Percentiles rank a stretch among this genome's conserved stretches.
Evolutionary conservation across 2,888 invertebrate genomes (phyloP).

Genomic region (Phalangium opilio): DNA sequence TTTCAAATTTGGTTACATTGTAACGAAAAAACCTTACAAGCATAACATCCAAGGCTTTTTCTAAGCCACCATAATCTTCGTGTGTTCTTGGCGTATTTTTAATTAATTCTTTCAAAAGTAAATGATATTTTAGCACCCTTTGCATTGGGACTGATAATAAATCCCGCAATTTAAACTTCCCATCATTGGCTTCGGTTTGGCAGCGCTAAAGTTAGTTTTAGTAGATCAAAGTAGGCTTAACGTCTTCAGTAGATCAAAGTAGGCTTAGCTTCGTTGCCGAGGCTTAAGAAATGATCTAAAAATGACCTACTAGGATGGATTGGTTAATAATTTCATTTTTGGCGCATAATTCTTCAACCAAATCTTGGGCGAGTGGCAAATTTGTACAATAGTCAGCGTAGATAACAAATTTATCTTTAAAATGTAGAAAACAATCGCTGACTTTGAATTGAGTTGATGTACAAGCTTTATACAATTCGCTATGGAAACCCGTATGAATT

Average conservation of each 20-base stretch:
- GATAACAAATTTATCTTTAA: conserved; percentile 74
- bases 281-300: background rate
- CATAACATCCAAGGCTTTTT: conserved; percentile 85
- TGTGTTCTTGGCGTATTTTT: conserved; percentile 41
- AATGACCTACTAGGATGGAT: conserved; percentile 24
- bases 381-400: conserved; percentile 95
- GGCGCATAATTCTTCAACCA: conserved; percentile 58
- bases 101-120: conserved; percentile 54
- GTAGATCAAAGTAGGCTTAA: background rate
- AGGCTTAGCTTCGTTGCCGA: background rate
- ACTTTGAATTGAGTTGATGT: conserved; percentile 33
- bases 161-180: conserved; percentile 84
- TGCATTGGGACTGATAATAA: conserved; percentile 97
- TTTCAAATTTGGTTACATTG: no score
- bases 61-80: conserved; percentile 66
- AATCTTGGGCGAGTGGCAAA: conserved; percentile 70
- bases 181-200: conserved; percentile 84
- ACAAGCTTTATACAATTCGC: conserved; percentile 59
- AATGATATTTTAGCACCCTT: conserved; percentile 89
- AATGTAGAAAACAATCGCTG: conserved; percentile 73
- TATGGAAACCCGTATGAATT: conserved; percentile 68
- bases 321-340: conserved; percentile 48
- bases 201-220: conserved; percentile 49
- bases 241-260: background rate
- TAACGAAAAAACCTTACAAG: conserved; percentile 30